Base-by-base conservation (phyloP, 2,113 vertebrate species). In the Galeopterus variegatus region DNA sequence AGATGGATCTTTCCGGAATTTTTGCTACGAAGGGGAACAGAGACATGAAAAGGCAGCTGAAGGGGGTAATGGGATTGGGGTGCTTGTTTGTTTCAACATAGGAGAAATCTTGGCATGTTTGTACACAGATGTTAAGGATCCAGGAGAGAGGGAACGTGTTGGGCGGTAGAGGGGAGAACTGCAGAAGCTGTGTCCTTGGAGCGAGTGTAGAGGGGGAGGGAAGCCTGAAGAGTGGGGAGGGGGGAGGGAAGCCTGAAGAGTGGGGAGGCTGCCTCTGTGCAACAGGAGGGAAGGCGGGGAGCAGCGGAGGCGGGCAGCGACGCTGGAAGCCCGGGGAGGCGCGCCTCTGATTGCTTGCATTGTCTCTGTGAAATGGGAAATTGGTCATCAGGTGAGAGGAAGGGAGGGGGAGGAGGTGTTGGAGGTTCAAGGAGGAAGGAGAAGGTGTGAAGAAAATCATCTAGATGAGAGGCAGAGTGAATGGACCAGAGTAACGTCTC, bases 241-340 rank as follows among this genome's bases (percentile, higher is more conserved):
- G 9, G 15, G 23, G 41, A 41, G 41, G 41, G 3, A 41, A 41
- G 41, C 41, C 41, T 41, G 41, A 41, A 41, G 41, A 41, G 41
- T 41, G 41, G 41, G 41, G 41, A 41, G 41, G 41, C 41, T 41
- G 17, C 7, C 13, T 21, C 36, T n/a, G 6, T 3, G 50, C 33
- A 8, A 54, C 23, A 52, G 19, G 52, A 65, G 6, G 62, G 36
- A 14, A 69, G 19, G 90, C 7, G 9, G 69, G 52, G 7, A 81
- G 5, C 15, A 3, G 50, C 33, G 0, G 5, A 52, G 19, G n/a
- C 67, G 18, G 50, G 28, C 23, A 6, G 65, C 0, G 19, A 2
- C 1, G 11, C 12, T 3, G 8, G 80, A 33, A 18, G 14, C 33
- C 45, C 4, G 3, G 4, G 56, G 41, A 17, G 9, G 31, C 64